These are phyloP conservation scores for Unio pictorum DNA, from an alignment of 2,888 invertebrate genomes.

Conservation along the genomic window DNA sequence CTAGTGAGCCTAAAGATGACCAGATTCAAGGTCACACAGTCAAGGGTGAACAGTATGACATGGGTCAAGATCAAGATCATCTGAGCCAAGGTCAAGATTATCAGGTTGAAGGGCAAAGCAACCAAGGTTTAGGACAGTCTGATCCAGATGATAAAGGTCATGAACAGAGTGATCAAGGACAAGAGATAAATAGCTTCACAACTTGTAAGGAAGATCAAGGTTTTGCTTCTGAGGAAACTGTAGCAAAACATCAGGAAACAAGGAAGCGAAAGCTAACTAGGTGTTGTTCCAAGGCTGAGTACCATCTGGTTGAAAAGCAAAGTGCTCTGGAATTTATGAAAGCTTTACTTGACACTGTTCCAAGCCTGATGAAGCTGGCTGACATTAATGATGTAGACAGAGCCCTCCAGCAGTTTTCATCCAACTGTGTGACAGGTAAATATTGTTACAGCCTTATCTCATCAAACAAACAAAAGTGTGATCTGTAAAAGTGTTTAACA, in stretches of 20 bases:
- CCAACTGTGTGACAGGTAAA: slow-evolving; percentile 89
- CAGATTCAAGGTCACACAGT: no score
- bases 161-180: neutral
- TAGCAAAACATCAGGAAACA: neutral
- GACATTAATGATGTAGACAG: slow-evolving; percentile 92
- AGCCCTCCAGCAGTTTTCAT: slow-evolving; percentile 91
- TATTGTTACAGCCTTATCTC: slow-evolving; percentile 42
- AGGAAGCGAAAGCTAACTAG: neutral
- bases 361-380: slow-evolving; percentile 82
- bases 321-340: slow-evolving; percentile 89
- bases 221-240: slow-evolving; percentile 4
- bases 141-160: neutral
- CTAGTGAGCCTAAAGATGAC: no score
- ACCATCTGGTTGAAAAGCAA: slow-evolving; percentile 79
- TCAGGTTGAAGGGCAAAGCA: no score
- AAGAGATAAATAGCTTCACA: neutral
- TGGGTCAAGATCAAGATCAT: no score
- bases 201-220: neutral
- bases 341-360: slow-evolving; percentile 82
- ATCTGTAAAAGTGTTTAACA: no score
- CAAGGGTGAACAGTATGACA: no score
- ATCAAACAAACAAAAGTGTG: no score
- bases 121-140: no score
- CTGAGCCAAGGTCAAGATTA: no score
- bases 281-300: slow-evolving; percentile 10